Evolutionary conservation across 2,888 invertebrate species (phyloP).

Genomic region (Quadroppia sp.): DNA sequence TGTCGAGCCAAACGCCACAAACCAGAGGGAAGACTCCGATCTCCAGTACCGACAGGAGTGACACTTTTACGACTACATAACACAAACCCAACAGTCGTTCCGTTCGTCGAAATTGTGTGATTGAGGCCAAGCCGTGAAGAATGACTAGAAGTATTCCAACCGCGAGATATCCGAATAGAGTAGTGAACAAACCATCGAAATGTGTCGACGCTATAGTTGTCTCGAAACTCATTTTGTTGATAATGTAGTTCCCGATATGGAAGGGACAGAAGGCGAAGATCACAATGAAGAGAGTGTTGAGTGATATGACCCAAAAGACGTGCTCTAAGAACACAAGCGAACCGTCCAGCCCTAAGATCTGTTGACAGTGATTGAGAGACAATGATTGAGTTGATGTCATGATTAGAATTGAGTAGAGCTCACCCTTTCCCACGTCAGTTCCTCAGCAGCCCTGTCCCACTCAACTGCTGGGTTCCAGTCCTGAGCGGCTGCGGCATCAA

Average conservation of each 20-base stretch:
- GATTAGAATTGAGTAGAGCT: conserved; percentile 40
- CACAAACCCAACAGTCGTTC: conserved; percentile 83
- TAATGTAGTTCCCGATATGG: conserved; percentile 82
- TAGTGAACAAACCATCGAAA: conserved; percentile 88
- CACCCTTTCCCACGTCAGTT: conserved; percentile 86
- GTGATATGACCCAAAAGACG: conserved; percentile 97
- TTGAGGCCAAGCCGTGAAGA: conserved; percentile 75
- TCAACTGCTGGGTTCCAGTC: conserved; percentile 89
- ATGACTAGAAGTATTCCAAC: conserved; percentile 76
- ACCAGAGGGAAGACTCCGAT: conserved; percentile 93
- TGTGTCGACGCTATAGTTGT: conserved; percentile 58
- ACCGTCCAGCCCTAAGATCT: conserved; percentile 89
- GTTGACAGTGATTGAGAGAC: conserved; percentile 49
- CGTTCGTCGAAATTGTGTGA: conserved; percentile 72
- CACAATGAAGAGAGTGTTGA: conserved; percentile 93
- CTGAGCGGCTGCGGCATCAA: conserved; percentile 45
- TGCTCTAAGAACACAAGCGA: conserved; percentile 95
- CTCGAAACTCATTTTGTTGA: conserved; percentile 60
- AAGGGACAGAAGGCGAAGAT: conserved; percentile 94
- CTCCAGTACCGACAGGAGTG: conserved; percentile 89
- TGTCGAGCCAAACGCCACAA: conserved; percentile 99
- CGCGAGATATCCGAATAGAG: conserved; percentile 86
- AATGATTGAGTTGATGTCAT: not conserved
- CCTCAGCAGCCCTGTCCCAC: conserved; percentile 96
- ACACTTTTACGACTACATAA: conserved; percentile 80